A percentile compares a stretch with the other conserved stretches of the same genome.
Conservation (phyloP, 2,797 vertebrate genomes). For the Pempheris klunzingeri region DNA sequence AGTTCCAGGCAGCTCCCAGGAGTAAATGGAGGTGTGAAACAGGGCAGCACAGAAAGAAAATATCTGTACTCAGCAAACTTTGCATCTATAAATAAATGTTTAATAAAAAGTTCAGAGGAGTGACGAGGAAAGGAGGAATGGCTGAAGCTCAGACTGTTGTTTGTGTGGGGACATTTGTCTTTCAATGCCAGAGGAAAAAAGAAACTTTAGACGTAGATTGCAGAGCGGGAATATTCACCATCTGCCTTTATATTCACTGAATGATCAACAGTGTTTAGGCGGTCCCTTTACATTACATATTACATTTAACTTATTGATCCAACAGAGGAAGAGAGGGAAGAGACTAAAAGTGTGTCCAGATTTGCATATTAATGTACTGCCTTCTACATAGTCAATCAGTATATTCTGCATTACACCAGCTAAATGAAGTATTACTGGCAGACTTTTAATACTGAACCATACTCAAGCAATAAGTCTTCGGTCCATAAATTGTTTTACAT, state of each 20-base stretch:
- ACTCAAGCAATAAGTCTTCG: too few species aligned
- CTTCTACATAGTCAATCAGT: too few species aligned
- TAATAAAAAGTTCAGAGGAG: conserved; percentile 38
- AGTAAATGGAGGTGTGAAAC: conserved; percentile 32
- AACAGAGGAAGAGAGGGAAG: conserved; percentile 20
- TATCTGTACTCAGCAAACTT: conserved; percentile 43
- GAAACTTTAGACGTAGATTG: not conserved
- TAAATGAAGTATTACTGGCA: too few species aligned
- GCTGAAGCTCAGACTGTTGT: conserved; percentile 17
- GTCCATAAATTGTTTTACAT: too few species aligned
- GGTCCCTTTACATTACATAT: conserved; percentile 44
- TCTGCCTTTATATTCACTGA: conserved; percentile 10
- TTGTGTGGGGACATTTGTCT: conserved; percentile 41
- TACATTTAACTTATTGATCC: conserved; percentile 39
- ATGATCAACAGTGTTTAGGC: conserved; percentile 28
- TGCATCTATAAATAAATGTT: conserved; percentile 51
- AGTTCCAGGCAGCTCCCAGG: conserved; percentile 28
- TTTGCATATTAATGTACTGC: too few species aligned
- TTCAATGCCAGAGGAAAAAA: conserved; percentile 22
- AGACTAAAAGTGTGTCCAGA: conserved; percentile 15
- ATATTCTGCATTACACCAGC: too few species aligned
- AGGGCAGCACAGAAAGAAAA: conserved; percentile 13
- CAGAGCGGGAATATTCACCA: conserved; percentile 11
- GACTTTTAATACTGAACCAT: too few species aligned
- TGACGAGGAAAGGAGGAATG: not conserved